phyloP scores from a whole-genome alignment of 1,140 invertebrate genomes.

The Danaus melanippus region DNA sequence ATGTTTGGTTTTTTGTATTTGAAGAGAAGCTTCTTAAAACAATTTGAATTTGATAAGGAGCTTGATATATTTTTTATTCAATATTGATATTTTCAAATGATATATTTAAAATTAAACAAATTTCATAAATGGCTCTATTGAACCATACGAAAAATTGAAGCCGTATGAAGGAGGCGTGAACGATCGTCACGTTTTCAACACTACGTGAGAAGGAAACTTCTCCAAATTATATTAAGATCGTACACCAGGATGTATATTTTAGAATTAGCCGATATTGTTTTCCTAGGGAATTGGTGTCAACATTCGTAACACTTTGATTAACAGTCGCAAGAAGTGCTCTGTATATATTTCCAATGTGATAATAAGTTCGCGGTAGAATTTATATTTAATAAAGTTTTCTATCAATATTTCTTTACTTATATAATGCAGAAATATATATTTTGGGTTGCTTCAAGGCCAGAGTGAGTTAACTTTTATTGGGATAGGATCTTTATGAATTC shows the following conservation, averaged over 20 bases:
- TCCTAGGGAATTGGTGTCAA: constrained; percentile 5
- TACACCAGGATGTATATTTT: constrained; percentile 35
- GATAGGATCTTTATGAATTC: no score
- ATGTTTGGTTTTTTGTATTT: no score
- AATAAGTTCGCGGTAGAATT: constrained; percentile 1
- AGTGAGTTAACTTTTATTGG: no score
- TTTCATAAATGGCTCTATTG: background rate
- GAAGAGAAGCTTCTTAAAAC: no score
- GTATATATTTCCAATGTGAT: background rate
- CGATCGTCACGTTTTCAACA: constrained; percentile 36
- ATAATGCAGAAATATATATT: no score
- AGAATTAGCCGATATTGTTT: constrained; percentile 21
- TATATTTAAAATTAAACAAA: no score
- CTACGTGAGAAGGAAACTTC: constrained; percentile 32
- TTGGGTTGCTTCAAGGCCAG: no score
- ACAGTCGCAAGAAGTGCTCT: no score
- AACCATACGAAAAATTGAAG: background rate
- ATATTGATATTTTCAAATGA: no score
- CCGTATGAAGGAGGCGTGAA: constrained; percentile 19
- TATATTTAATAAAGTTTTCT: background rate
- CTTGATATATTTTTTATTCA: no score
- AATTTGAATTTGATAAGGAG: no score
- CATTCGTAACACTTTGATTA: background rate
- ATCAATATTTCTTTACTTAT: background rate
- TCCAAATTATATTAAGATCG: constrained; percentile 34